Evolutionary conservation across 2,888 invertebrate species (phyloP), one percentile per base, ranked within the genome.

Genomic region (Rhagium mordax): DNA sequence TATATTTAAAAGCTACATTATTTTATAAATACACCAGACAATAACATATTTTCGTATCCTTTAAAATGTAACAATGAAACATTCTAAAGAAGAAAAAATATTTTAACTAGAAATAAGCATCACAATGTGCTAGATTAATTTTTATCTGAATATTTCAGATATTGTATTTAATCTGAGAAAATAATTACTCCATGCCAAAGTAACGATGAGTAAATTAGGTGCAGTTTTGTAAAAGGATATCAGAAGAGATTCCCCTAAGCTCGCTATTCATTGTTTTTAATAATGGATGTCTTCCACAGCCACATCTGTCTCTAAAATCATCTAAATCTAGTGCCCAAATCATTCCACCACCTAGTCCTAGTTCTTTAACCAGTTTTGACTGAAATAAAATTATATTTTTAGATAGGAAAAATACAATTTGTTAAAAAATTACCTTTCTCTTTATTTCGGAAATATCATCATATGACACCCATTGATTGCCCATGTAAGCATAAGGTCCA

Each of bases 251-350:
- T 48, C 89, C 89, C 66, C 90, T 85, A 24, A 92, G 82, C 81
- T 90, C 91, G 74, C 89, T 88, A 79, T 90, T 92, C 33, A 95
- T 85, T 0, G 94, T 93, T 24, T 90, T 90, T 62, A 95, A 86
- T 13, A 95, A 86, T 0, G 94, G 94, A 86, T 92, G 90, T 64
- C 90, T 89, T 3, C 92, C 92, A 85, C 94, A 94, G 5, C 92
- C 91, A 84, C 94, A 94, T 57, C 88, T 86, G 71, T 89, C 92
- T 65, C 90, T 89, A 89, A 94, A 94, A 85, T 95, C 94, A 84
- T 95, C 95, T 80, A 95, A 88, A 87, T 95, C 95, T 20, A 95
- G 86, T 0, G 95, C 94, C 94, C 95, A 95, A 18, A 95, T 89
- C 88, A 94, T 94, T 7, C 92, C 94, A 6, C 95, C 95, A 1